Base-by-base conservation (phyloP, 2,113 vertebrate genomes). In the Pteropus alecto region DNA sequence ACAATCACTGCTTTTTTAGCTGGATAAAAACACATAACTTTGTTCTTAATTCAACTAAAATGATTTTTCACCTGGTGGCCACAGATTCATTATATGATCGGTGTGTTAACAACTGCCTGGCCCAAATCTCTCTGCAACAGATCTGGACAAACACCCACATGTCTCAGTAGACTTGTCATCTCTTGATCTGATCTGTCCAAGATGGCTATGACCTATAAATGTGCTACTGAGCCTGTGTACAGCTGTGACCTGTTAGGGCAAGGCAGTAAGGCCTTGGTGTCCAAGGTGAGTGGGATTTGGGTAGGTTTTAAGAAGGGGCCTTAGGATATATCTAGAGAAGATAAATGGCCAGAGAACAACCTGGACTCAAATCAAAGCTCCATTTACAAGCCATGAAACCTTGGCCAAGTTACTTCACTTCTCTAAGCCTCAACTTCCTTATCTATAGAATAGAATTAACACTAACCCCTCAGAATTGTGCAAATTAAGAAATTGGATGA, bases 161-260 rank as follows among this genome's bases (percentile, higher is more conserved):
- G 2, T 35, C 77, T 11, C 68, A 0, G 0, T 0, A 43, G 54
- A 41, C 9, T 4, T 30, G 5, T 28, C 38, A 21, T 24, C 70
- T n/a, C 65, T 19, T 2, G 3, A 10, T 22, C 46, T 1, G 63
- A 10, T 63, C 70, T 67, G n/a, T 73, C 41, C 2, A 2, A 74
- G 43, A 60, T 30, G 56, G 26, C 91, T 4, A 43, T n/a, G 48
- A 67, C 56, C 38, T 71, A 21, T 33, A 10, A 15, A 43, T 3
- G 15, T 35, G 35, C 41, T 3, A 2, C 65, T 11, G 68, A 81
- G 63, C 19, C 19, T 0, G 11, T 3, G 24, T 14, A 6, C 18
- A 38, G 61, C 24, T 22, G 56, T 11, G 81, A 77, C n/a, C 65
- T 16, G 1, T 3, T 4, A 28, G 67, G 43, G 38, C 1, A 65